Conservation (phyloP, 2,888 invertebrate genomes). For the Calliopum simillimum region DNA sequence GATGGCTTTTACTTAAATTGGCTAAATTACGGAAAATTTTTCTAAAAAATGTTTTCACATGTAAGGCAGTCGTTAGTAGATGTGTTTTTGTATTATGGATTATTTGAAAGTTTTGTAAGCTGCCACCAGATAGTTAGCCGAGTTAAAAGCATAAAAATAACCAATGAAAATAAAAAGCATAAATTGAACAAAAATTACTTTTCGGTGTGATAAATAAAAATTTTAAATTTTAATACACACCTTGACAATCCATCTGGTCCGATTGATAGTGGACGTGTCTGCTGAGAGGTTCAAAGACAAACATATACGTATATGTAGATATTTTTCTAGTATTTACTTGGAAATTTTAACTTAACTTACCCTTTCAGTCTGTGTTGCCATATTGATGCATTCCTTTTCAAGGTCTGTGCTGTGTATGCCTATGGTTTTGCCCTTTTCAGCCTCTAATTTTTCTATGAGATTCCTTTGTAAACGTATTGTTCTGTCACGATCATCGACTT, state of each 20-base stretch:
- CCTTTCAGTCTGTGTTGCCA: conserved; percentile 89
- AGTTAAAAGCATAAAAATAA: conserved; percentile 3
- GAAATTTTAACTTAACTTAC: conserved; percentile 67
- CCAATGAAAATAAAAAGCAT: not conserved
- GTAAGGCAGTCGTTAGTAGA: too few relatives aligned
- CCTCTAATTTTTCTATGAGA: conserved; percentile 74
- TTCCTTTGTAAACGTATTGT: conserved; percentile 84
- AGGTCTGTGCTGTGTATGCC: conserved; percentile 40
- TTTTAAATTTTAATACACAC: conserved; percentile 52
- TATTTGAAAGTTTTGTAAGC: not conserved
- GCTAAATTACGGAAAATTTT: too few relatives aligned
- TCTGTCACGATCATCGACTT: conserved; percentile 88
- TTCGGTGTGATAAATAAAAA: too few relatives aligned
- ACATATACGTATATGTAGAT: conserved; percentile 7
- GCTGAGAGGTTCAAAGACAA: conserved; percentile 43
- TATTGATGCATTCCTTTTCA: conserved; percentile 76
- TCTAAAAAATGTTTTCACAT: too few relatives aligned
- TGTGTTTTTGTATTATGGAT: not conserved
- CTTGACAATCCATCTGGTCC: conserved; percentile 67
- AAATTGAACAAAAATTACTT: too few relatives aligned
- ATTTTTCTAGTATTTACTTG: not conserved
- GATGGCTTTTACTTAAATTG: not conserved
- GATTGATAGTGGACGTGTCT: conserved; percentile 67
- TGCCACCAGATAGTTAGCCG: not conserved
- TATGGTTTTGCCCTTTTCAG: conserved; percentile 58